Conservation (phyloP, 2,113 vertebrate genomes). For the Petaurus breviceps region DNA sequence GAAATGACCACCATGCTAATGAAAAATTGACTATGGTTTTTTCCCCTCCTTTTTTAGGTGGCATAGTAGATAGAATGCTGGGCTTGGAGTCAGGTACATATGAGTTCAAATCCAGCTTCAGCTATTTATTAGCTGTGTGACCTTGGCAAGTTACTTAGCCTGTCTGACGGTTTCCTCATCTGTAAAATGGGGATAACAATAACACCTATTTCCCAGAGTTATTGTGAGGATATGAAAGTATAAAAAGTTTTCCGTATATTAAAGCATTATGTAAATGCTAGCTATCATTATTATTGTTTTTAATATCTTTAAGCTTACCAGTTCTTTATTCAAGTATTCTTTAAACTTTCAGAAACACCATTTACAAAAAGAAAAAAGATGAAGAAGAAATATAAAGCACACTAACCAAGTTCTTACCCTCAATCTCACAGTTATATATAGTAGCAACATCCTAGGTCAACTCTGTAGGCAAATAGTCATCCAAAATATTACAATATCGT, state of each 20-base stretch:
- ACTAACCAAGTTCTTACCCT: not conserved
- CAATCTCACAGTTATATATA: not conserved
- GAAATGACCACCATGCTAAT: not conserved
- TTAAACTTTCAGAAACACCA: not conserved
- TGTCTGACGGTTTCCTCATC: not conserved
- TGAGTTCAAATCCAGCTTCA: not conserved
- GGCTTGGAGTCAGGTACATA: not conserved
- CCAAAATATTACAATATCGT: not conserved
- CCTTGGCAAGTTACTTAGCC: not conserved
- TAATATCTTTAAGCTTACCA: not conserved
- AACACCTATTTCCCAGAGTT: not conserved
- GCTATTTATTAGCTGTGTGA: not conserved
- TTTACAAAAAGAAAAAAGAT: not conserved
- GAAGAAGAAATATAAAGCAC: not conserved
- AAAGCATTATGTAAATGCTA: not conserved
- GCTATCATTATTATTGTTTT: not conserved
- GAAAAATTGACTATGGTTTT: not conserved
- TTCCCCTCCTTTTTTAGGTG: slow-evolving; percentile 11
- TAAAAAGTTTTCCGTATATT: not conserved
- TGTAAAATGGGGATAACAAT: not conserved
- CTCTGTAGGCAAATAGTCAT: not conserved
- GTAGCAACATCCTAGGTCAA: not conserved
- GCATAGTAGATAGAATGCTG: not conserved
- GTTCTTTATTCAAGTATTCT: not conserved
- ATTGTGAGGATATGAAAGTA: not conserved